Conservation (phyloP, 1,140 invertebrate genomes). For the Trachymyrmex cornetzi region DNA sequence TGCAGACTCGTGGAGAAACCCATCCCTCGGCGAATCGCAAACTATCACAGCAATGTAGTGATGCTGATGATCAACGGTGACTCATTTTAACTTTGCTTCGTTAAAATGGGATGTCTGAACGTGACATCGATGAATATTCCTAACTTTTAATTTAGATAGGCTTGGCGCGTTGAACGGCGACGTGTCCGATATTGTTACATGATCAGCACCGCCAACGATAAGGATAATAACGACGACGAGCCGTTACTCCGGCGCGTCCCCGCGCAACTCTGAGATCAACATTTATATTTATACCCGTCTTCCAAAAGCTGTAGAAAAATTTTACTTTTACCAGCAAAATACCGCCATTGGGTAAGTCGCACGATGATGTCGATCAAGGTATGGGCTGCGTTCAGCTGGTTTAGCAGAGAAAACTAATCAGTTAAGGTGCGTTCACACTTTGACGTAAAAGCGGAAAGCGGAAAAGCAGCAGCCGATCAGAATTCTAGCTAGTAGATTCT, state of each 20-base stretch:
- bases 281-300: constrained; percentile 78
- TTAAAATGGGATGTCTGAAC: neutral
- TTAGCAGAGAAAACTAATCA: no score
- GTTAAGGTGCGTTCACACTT: no score
- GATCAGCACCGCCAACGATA: neutral
- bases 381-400: no score
- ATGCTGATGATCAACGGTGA: neutral
- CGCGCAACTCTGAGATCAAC: constrained; percentile 77
- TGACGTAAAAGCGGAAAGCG: no score
- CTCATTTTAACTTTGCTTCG: constrained; percentile 7
- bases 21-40: constrained; percentile 87
- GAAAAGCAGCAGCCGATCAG: no score
- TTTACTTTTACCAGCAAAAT: constrained; percentile 71
- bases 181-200: constrained; percentile 36
- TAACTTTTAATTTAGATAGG: neutral
- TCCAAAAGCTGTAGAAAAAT: constrained; percentile 66
- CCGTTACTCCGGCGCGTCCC: constrained; percentile 47
- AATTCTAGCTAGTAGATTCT: no score
- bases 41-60: neutral
- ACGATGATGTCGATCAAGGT: constrained; percentile 21
- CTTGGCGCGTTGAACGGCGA: neutral
- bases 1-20: constrained; percentile 94
- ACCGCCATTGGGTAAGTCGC: constrained; percentile 66
- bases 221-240: neutral
- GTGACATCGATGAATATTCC: neutral